Conservation (phyloP, 1,140 invertebrate species). For the Polypedilum vanderplanki region DNA sequence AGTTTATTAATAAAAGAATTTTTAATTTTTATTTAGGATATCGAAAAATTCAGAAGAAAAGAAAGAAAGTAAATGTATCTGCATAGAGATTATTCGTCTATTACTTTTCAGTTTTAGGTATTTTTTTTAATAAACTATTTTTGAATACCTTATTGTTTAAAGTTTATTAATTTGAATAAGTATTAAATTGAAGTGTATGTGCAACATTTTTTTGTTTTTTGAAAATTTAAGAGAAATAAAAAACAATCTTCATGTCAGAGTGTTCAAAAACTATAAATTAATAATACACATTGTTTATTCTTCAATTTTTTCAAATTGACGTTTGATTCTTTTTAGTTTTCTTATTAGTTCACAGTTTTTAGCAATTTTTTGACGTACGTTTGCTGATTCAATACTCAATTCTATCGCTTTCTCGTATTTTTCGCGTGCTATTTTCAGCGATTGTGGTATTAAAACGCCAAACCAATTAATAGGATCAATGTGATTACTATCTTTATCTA, state of each 20-base stretch:
- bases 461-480: constrained; percentile 14
- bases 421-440: not conserved
- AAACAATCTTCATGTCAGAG: not conserved
- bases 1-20: not conserved
- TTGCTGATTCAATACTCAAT: not conserved
- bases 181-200: not conserved
- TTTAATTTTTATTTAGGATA: not conserved
- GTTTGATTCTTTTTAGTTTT: not conserved
- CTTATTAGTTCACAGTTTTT: not conserved
- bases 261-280: not conserved
- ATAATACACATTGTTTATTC: not conserved
- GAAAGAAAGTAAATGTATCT: not conserved
- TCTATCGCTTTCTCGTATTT: not conserved
- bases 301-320: not conserved
- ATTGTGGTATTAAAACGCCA: not conserved
- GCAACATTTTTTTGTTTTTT: not conserved
- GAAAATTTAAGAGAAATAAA: not conserved
- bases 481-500: not conserved
- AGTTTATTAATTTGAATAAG: not conserved
- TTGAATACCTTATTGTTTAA: not conserved
- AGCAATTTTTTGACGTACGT: not conserved
- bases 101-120: not conserved
- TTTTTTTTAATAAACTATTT: not conserved
- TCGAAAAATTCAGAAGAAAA: constrained; percentile 19
- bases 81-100: not conserved